Evolutionary conservation across 2,113 vertebrate genomes (phyloP).

Genomic region (Aptenodytes patagonicus): DNA sequence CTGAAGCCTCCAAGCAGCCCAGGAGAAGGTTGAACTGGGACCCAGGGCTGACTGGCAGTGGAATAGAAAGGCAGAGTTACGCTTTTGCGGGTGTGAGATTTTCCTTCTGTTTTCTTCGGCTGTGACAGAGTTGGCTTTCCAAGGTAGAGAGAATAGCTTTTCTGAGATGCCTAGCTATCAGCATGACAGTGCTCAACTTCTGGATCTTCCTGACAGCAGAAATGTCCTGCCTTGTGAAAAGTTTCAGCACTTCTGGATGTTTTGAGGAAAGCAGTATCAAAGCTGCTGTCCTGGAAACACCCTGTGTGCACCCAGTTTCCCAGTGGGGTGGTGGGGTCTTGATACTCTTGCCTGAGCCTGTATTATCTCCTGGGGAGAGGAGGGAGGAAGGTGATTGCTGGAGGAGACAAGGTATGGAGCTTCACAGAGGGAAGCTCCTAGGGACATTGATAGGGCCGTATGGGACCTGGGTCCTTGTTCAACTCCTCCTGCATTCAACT

Average conservation of each 20-base stretch:
- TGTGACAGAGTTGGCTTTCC: not conserved
- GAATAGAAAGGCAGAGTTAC: not conserved
- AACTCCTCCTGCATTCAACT: not conserved
- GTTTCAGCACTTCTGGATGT: not conserved
- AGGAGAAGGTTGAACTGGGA: not conserved
- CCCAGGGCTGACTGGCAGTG: not conserved
- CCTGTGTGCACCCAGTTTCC: too few relatives aligned
- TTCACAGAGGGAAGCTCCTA: not conserved
- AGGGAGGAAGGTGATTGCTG: not conserved
- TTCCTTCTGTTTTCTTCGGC: not conserved
- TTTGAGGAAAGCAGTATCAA: not conserved
- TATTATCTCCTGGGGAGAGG: not conserved
- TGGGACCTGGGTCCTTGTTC: not conserved
- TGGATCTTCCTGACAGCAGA: not conserved
- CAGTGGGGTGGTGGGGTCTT: not conserved
- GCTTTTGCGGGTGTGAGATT: not conserved
- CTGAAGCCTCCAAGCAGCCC: not conserved
- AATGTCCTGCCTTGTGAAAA: not conserved
- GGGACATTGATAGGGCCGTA: accelerated
- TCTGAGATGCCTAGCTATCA: not conserved
- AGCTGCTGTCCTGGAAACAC: not conserved
- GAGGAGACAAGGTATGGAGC: not conserved
- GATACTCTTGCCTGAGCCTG: not conserved
- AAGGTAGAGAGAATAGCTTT: not conserved
- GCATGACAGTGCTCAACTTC: not conserved